Conservation (phyloP, 2,113 vertebrate genomes). For the Emydocephalus ijimae region DNA sequence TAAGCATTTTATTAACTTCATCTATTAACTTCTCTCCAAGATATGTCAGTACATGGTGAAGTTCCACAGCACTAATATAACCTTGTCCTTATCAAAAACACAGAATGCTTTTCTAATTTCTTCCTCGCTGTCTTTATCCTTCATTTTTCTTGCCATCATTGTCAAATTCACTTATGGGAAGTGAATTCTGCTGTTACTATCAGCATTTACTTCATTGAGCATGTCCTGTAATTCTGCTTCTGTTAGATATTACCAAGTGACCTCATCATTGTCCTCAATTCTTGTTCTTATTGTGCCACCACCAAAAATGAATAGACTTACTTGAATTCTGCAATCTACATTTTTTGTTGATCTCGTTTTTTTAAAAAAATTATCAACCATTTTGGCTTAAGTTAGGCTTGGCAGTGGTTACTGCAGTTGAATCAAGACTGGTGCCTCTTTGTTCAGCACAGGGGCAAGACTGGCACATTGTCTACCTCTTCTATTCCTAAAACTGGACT, state of each 20-base stretch:
- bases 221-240: slow-evolving; percentile 98
- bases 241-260: slow-evolving; percentile 96
- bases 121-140: slow-evolving; percentile 98
- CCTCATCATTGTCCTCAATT: slow-evolving; percentile 97
- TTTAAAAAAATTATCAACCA: too few species aligned
- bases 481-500: too few species aligned
- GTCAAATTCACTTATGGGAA: slow-evolving; percentile 94
- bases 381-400: too few species aligned
- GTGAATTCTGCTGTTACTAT: slow-evolving; percentile 98
- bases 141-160: slow-evolving; percentile 99
- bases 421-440: too few species aligned
- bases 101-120: slow-evolving; percentile 99
- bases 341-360: too few species aligned
- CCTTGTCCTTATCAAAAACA: slow-evolving; percentile 98
- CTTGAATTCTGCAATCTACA: slow-evolving; percentile 85
- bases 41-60: slow-evolving; percentile 99
- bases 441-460: too few species aligned
- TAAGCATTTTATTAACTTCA: slow-evolving; percentile 98
- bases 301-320: slow-evolving; percentile 99
- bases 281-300: slow-evolving; percentile 99
- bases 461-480: too few species aligned
- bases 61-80: slow-evolving; percentile 97
- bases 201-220: slow-evolving; percentile 98
- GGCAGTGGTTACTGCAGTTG: too few species aligned
- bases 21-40: slow-evolving; percentile 97